These are phyloP conservation scores for Sinopyrophorus schimmeli DNA, from an alignment of 2,888 invertebrate genomes.

Conservation along the genomic window DNA sequence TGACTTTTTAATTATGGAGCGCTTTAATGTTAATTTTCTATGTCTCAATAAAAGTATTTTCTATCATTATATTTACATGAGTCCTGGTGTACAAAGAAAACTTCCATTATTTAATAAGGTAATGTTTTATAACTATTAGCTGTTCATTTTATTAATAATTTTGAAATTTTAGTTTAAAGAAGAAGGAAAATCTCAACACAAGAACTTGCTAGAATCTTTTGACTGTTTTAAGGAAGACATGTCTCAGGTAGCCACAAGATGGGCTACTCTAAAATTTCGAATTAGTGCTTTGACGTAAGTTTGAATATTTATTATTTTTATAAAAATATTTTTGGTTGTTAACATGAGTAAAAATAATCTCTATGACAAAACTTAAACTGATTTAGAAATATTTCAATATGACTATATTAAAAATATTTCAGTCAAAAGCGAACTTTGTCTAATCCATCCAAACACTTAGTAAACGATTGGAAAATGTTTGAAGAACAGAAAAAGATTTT, in stretches of 20 bases:
- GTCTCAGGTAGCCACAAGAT: slow-evolving; percentile 26
- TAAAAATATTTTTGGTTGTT: too few species aligned
- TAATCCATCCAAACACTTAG: slow-evolving; percentile 23
- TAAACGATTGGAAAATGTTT: slow-evolving; percentile 37
- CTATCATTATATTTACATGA: slow-evolving; percentile 52
- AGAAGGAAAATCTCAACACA: slow-evolving; percentile 28
- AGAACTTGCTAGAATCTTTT: slow-evolving; percentile 33
- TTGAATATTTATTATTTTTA: not conserved
- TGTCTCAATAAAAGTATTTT: slow-evolving; percentile 69
- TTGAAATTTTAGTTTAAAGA: slow-evolving; percentile 31
- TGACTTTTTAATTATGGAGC: slow-evolving; percentile 63
- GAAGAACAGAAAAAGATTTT: slow-evolving; percentile 46
- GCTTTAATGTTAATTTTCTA: slow-evolving; percentile 68
- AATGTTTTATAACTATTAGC: slow-evolving; percentile 4
- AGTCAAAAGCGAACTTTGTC: slow-evolving; percentile 28
- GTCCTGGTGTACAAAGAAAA: slow-evolving; percentile 44
- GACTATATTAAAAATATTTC: too few species aligned
- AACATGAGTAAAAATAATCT: too few species aligned
- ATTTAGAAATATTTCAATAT: too few species aligned
- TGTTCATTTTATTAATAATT: too few species aligned
- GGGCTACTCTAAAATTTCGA: slow-evolving; percentile 18
- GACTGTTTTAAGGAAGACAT: slow-evolving; percentile 36
- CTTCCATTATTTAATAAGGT: slow-evolving; percentile 45
- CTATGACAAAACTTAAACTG: too few species aligned
- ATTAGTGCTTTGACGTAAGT: slow-evolving; percentile 26